Evolutionary conservation across 2,888 invertebrate genomes (phyloP), one percentile per base, ranked within the genome.

Genomic region (Mesochorus sp.): DNA sequence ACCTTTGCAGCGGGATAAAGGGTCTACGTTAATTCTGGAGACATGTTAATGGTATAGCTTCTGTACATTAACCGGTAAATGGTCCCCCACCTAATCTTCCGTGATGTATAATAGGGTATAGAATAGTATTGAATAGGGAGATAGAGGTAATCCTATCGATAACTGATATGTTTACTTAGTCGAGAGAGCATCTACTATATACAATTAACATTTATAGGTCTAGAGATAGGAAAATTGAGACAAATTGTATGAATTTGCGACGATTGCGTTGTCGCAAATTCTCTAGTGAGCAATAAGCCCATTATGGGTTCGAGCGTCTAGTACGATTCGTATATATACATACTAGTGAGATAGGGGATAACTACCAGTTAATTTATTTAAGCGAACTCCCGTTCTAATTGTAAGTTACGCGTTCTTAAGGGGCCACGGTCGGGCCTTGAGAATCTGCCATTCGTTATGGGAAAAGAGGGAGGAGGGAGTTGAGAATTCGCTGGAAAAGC

Each of bases 321-420:
- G 31, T n/a, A 24, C 17, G 12, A 12, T 2, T 44, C 6, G 12
- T 39, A 57, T 21, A 72, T 71, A n/a, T 42, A 49, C 34, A 47
- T 14, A 57, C 34, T 26, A 47, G 34, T 39, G 55, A 28, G 49
- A 55, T 39, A 14, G 47, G 61, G 28, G 26, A 66, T 78, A 74
- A 78, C 59, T 59, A 68, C 59, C 70, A 74, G 67, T 74, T 70
- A 66, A 74, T 78, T 78, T 74, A 78, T 64, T 74, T 78, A 61
- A 78, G 73, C 68, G 34, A 51, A 74, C 51, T 37, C 19, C 51
- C 28, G 51, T 74, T 78, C 70, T 78, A 78, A 74, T 78, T 74
- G 78, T 78, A 59, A 70, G 78, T 78, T 74, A 78, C 70, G 64
- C 64, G 64, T 59, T 68, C 73, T 59, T 74, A 70, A 70, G 67